These are phyloP conservation scores for Paralinhomoeus sp. DNA, from an alignment of 2,888 invertebrate genomes.

Conservation along the genomic window DNA sequence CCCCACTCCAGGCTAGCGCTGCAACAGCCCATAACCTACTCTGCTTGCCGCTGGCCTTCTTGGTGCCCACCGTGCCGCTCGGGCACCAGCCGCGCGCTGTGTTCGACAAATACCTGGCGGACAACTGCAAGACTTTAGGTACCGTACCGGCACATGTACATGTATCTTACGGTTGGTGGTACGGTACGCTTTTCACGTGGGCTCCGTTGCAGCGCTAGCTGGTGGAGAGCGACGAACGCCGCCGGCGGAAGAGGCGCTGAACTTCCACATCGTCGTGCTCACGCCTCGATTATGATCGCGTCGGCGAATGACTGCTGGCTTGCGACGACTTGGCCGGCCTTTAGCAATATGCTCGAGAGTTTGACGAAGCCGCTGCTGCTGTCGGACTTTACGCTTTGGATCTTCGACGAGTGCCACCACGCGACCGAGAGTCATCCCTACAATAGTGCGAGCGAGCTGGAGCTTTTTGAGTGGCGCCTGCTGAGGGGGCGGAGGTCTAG, in stretches of 20 bases:
- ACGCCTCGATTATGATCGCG: constrained; percentile 23
- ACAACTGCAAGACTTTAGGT: constrained; percentile 6
- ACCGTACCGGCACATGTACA: too few relatives aligned
- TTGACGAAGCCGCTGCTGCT: background rate
- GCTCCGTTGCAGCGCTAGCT: too few relatives aligned
- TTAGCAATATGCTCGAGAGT: too few relatives aligned
- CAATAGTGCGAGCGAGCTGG: background rate
- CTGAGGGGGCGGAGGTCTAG: too few relatives aligned
- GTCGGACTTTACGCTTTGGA: constrained; percentile 35
- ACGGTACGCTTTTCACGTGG: too few relatives aligned
- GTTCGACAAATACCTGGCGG: constrained; percentile 12
- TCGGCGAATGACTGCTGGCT: too few relatives aligned
- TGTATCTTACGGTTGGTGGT: too few relatives aligned
- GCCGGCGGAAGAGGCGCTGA: constrained; percentile 5
- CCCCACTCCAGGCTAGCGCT: too few relatives aligned
- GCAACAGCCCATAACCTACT: too few relatives aligned
- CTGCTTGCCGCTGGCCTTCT: constrained; percentile 10
- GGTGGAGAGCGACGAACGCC: too few relatives aligned
- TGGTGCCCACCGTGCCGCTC: constrained; percentile 22
- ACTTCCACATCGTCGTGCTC: constrained; percentile 20
- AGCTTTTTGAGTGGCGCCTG: too few relatives aligned
- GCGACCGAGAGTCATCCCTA: background rate
- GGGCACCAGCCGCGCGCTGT: constrained; percentile 20
- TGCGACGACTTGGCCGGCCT: too few relatives aligned
- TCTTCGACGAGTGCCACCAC: constrained; percentile 80